Percentiles rank a stretch among this genome's conserved stretches.
These are phyloP conservation scores for Liparis tanakae DNA, from an alignment of 2,797 vertebrate genomes.

Conservation along the genomic window DNA sequence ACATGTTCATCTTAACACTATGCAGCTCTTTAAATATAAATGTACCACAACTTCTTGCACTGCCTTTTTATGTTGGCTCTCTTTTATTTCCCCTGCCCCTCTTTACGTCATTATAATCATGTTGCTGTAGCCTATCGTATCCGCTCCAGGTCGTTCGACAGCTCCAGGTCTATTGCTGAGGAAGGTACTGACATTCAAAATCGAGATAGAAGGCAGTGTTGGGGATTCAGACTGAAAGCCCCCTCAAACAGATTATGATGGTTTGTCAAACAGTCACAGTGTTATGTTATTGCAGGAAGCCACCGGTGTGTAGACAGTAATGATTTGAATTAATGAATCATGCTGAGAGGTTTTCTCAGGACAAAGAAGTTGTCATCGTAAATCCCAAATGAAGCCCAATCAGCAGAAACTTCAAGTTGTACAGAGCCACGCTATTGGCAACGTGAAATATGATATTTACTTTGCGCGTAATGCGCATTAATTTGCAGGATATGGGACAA, in stretches of 20 bases:
- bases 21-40: not conserved
- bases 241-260: conserved; percentile 2
- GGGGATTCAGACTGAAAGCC: conserved; percentile 10
- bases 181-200: not conserved
- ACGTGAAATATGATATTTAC: conserved; percentile 20
- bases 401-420: conserved; percentile 29
- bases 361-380: conserved; percentile 22
- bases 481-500: conserved; percentile 25
- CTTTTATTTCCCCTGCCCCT: not conserved
- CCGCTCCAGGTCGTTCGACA: not conserved
- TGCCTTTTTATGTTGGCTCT: not conserved
- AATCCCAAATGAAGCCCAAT: conserved; percentile 12
- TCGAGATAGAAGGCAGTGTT: not conserved
- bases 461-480: conserved; percentile 33
- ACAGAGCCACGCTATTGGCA: not conserved
- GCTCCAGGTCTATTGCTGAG: not conserved
- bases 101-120: conserved; percentile 29
- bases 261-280: conserved; percentile 3
- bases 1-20: not conserved
- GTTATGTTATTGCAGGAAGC: not conserved
- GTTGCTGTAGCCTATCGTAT: not conserved
- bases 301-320: conserved; percentile 1
- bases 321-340: conserved; percentile 31
- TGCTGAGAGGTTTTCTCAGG: conserved; percentile 24
- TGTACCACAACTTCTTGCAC: not conserved